Percentiles rank a stretch among this genome's conserved stretches.
Evolutionary conservation across 1,140 invertebrate genomes (phyloP).

Genomic region (Cotesia chilonis): DNA sequence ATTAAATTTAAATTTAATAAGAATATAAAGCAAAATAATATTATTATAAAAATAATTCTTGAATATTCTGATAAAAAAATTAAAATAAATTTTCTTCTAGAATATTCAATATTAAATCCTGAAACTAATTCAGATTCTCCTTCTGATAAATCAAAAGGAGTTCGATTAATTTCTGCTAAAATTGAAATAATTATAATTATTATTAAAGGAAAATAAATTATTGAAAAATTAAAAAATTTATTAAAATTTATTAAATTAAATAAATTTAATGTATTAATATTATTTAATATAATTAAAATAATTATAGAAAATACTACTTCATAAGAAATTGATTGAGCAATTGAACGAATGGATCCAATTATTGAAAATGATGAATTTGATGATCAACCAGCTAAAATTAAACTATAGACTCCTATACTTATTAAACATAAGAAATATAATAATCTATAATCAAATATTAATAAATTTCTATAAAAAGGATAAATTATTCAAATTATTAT

Average conservation of each 20-base stretch:
- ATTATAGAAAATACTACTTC: slow-evolving; percentile 69
- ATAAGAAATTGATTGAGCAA: slow-evolving; percentile 76
- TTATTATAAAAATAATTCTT: slow-evolving; percentile 75
- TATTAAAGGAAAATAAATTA: slow-evolving; percentile 61
- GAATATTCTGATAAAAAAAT: slow-evolving; percentile 78
- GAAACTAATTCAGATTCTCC: slow-evolving; percentile 79
- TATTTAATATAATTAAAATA: slow-evolving; percentile 57
- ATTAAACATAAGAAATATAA: slow-evolving; percentile 68
- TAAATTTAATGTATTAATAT: slow-evolving; percentile 8
- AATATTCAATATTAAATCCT: slow-evolving; percentile 80
- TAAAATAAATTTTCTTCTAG: slow-evolving; percentile 72
- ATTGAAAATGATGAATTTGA: slow-evolving; percentile 73
- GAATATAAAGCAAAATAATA: slow-evolving; percentile 39
- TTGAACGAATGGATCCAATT: slow-evolving; percentile 69
- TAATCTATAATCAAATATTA: slow-evolving; percentile 63
- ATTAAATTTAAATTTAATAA: no score
- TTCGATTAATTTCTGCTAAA: slow-evolving; percentile 77
- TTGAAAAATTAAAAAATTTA: slow-evolving; percentile 53
- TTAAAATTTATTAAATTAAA: slow-evolving; percentile 50
- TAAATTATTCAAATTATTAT: slow-evolving; percentile 66
- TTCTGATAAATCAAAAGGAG: slow-evolving; percentile 82
- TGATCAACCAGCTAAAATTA: slow-evolving; percentile 70
- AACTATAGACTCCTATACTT: slow-evolving; percentile 69
- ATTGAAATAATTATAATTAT: slow-evolving; percentile 69
- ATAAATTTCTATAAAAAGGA: slow-evolving; percentile 66